Conservation (phyloP, 2,797 vertebrate genomes). For the Brachyrhaphis roseni region DNA sequence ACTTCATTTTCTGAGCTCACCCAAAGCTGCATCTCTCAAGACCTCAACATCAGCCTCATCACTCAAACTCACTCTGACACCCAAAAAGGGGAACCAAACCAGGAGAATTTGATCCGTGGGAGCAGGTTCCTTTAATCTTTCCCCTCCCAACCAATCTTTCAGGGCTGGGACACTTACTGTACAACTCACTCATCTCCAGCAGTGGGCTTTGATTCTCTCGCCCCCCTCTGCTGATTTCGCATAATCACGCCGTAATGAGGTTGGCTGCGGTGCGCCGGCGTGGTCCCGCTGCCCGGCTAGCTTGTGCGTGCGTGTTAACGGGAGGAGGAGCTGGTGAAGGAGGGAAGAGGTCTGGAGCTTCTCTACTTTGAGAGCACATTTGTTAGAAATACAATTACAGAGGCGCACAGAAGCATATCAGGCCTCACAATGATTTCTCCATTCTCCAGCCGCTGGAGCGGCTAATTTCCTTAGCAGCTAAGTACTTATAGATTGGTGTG, state of each 20-base stretch:
- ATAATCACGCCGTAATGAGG: slow-evolving; percentile 77
- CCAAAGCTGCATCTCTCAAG: slow-evolving; percentile 47
- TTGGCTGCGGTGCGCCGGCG: slow-evolving; percentile 50
- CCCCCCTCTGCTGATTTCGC: slow-evolving; percentile 72
- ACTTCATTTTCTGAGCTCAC: slow-evolving; percentile 61
- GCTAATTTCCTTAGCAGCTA: slow-evolving; percentile 79
- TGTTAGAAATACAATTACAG: slow-evolving; percentile 82
- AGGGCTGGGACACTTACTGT: slow-evolving; percentile 69
- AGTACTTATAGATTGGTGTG: slow-evolving; percentile 75
- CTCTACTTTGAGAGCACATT: slow-evolving; percentile 66
- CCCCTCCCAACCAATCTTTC: slow-evolving; percentile 45
- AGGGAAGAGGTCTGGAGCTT: slow-evolving; percentile 47
- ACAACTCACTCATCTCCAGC: slow-evolving; percentile 73
- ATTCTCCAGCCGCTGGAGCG: slow-evolving; percentile 74
- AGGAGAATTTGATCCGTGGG: slow-evolving; percentile 68
- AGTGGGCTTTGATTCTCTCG: slow-evolving; percentile 70
- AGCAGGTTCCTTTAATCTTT: slow-evolving; percentile 66
- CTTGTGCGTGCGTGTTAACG: slow-evolving; percentile 32
- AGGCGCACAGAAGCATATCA: slow-evolving; percentile 72
- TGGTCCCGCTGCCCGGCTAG: slow-evolving; percentile 31
- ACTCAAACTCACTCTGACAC: slow-evolving; percentile 57
- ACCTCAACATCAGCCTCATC: slow-evolving; percentile 62
- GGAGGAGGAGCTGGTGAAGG: slow-evolving; percentile 25
- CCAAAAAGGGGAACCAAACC: slow-evolving; percentile 61
- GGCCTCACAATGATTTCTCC: slow-evolving; percentile 76